phyloP scores from a whole-genome alignment of 64 coral and sea anemone species.

The Cladopsammia gracilis region DNA sequence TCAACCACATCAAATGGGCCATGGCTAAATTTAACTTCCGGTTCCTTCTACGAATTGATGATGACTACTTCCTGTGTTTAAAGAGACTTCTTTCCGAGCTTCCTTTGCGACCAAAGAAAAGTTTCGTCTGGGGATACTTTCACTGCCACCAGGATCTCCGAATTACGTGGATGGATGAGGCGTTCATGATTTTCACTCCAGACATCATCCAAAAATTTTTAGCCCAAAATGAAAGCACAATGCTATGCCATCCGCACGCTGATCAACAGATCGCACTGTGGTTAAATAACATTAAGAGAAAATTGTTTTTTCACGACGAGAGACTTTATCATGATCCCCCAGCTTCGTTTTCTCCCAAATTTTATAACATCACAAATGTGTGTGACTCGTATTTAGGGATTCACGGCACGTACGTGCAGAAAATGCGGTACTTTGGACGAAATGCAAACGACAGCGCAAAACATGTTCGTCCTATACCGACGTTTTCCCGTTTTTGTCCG shows the following conservation, averaged over 20 bases:
- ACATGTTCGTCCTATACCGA: neutral
- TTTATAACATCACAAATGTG: conserved; percentile 12
- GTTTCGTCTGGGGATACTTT: too few species aligned
- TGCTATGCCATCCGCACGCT: conserved; percentile 67
- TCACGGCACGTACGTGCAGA: conserved; percentile 16
- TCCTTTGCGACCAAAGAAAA: too few species aligned
- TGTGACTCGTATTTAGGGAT: conserved; percentile 57
- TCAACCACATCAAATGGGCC: too few species aligned
- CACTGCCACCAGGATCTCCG: too few species aligned
- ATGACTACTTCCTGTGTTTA: too few species aligned
- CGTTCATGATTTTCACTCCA: too few species aligned
- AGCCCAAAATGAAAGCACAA: conserved; percentile 14
- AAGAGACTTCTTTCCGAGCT: too few species aligned
- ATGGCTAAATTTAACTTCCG: too few species aligned
- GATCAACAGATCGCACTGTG: conserved; percentile 73
- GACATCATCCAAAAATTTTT: conserved; percentile 60
- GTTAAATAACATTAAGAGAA: conserved; percentile 49
- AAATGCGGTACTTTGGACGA: conserved; percentile 30
- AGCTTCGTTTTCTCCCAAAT: neutral
- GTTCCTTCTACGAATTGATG: too few species aligned
- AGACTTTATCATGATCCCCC: conserved; percentile 13
- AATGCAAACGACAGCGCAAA: conserved; percentile 27
- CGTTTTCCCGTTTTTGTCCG: neutral
- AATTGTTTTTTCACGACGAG: conserved; percentile 1
- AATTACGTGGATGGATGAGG: too few species aligned